A percentile compares a stretch with the other conserved stretches of the same genome.
phyloP scores from a whole-genome alignment of 1,140 invertebrate genomes.

The Drosophila malerkotliana region DNA sequence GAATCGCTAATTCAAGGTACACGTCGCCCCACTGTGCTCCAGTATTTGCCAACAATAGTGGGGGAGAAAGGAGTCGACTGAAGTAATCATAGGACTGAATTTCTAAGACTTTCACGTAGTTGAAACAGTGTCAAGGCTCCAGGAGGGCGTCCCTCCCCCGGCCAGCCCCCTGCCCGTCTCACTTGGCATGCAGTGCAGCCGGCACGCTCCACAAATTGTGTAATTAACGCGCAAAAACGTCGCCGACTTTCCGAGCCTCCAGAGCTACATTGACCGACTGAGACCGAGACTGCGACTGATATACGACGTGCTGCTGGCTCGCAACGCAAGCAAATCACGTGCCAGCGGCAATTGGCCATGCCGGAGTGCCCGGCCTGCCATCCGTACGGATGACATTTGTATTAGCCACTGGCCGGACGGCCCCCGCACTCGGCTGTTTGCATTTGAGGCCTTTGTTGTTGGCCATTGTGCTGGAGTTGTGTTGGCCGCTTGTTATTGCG shows the following conservation, averaged over 20 bases:
- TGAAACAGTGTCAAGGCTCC: conserved; percentile 65
- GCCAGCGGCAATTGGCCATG: conserved; percentile 62
- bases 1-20: conserved; percentile 39
- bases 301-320: conserved; percentile 23
- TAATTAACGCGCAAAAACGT: conserved; percentile 51
- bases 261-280: conserved; percentile 43
- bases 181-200: conserved; percentile 51
- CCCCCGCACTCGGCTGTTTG: conserved; percentile 3
- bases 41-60: neutral
- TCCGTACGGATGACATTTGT: conserved; percentile 64
- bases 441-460: neutral
- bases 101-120: conserved; percentile 12
- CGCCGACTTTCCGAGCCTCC: conserved; percentile 5
- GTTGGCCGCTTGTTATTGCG: conserved; percentile 23
- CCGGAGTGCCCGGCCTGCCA: conserved; percentile 24
- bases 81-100: neutral
- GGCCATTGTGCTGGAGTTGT: conserved; percentile 10
- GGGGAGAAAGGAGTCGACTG: conserved; percentile 7
- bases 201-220: conserved; percentile 47
- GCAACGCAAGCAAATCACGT: conserved; percentile 76
- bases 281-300: conserved; percentile 42
- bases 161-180: conserved; percentile 8
- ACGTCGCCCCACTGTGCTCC: neutral
- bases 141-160: conserved; percentile 19
- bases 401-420: conserved; percentile 36